phyloP scores from a whole-genome alignment of 2,113 vertebrate species.

The Ctenodactylus gundi region DNA sequence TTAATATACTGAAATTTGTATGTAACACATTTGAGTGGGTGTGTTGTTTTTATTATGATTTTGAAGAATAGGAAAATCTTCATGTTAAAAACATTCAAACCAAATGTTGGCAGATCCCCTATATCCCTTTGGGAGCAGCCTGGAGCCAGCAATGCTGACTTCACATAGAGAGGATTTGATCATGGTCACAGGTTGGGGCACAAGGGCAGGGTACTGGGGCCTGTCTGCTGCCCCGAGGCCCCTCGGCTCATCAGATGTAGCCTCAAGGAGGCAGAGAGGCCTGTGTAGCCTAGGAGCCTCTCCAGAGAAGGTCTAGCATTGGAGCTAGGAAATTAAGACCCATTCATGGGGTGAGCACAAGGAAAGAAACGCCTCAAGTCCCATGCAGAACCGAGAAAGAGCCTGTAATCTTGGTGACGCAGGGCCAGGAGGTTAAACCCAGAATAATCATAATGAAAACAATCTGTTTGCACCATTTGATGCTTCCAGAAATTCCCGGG shows the following conservation, averaged over 20 bases:
- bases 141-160: background rate
- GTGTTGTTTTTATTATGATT: constrained; percentile 55
- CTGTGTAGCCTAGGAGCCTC: background rate
- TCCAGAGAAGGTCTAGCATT: background rate
- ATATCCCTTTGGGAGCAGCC: background rate
- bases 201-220: background rate
- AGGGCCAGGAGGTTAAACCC: constrained; percentile 69
- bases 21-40: constrained; percentile 32
- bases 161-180: background rate
- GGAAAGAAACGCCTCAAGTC: background rate
- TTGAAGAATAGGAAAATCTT: constrained; percentile 47
- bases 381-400: background rate
- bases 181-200: background rate
- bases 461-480: constrained; percentile 54
- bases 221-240: background rate
- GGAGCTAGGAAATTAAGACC: background rate
- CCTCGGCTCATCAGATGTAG: background rate
- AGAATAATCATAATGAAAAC: constrained; percentile 72
- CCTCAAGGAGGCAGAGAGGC: background rate
- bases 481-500: constrained; percentile 73
- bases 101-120: constrained; percentile 27
- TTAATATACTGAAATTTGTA: background rate
- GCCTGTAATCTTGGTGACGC: constrained; percentile 11
- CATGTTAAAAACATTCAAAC: constrained; percentile 50
- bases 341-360: background rate